Percentiles rank a stretch among this genome's conserved stretches.
Conservation (phyloP, 1,140 invertebrate genomes). For the Aphidius ervi region DNA sequence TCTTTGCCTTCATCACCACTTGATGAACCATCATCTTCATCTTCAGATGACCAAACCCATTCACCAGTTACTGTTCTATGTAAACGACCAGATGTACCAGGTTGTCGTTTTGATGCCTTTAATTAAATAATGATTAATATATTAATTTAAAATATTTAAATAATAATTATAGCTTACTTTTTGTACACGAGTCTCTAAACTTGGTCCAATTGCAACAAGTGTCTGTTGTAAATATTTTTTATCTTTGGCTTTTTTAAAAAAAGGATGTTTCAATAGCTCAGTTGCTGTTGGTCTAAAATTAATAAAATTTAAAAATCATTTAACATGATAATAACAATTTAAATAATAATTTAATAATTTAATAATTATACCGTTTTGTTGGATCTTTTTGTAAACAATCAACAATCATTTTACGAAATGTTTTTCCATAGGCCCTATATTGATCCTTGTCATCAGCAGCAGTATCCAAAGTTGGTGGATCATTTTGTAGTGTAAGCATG, state of each 20-base stretch:
- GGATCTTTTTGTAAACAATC: conserved; percentile 96
- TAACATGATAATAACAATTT: not conserved
- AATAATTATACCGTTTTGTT: conserved; percentile 67
- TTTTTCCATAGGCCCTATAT: conserved; percentile 96
- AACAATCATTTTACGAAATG: conserved; percentile 91
- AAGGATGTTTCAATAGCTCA: conserved; percentile 96
- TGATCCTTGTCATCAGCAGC: conserved; percentile 95
- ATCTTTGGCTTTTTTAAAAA: conserved; percentile 99
- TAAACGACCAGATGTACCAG: conserved; percentile 84
- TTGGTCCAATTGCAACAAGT: conserved; percentile 80
- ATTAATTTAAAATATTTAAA: not conserved
- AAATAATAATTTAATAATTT: conserved; percentile 5
- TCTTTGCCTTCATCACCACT: conserved; percentile 56
- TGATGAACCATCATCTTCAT: conserved; percentile 59
- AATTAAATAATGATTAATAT: not conserved
- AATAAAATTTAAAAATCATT: conserved; percentile 1
- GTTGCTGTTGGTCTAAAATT: conserved; percentile 78
- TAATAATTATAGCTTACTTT: conserved; percentile 59
- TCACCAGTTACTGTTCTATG: conserved; percentile 94
- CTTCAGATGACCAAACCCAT: conserved; percentile 97
- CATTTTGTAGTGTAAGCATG: conserved; percentile 97
- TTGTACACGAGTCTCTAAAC: conserved; percentile 82
- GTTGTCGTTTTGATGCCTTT: conserved; percentile 74
- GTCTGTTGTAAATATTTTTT: conserved; percentile 90
- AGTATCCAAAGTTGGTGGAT: conserved; percentile 94